Base-by-base conservation (phyloP, 1,140 invertebrate genomes). In the Neodiprion fabricii region DNA sequence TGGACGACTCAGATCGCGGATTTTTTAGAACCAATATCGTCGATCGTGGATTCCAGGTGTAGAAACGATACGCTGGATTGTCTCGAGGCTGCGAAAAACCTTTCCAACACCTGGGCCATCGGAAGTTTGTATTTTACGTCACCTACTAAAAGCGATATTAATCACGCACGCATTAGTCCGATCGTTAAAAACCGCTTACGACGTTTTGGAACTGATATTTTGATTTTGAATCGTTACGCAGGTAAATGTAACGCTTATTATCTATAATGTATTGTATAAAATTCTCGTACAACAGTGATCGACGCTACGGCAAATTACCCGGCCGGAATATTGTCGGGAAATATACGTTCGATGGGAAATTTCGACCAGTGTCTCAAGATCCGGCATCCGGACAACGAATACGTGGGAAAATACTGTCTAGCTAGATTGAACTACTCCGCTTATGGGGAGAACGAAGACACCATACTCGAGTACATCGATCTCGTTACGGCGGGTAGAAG, bases 271-370 rank as follows among this genome's bases (percentile, higher is more conserved):
- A 9, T 11, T 5, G 17, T 21, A 61, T 61, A 40, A 40, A 3
- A 40, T 40, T 40, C 28, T 40, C 5, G 28, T 40, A 5, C 5
- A 40, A 61, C 70, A 71, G 70, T 71, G 70, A 71, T 49, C n/a
- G 70, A 71, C 48, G 23, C 70, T 11, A 48, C 17, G 10, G 40
- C 4, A n/a, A 71, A 71, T 10, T 71, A 14, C 21, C 70, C 70
- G 21, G 23, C 70, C 9, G 70, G 70, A 14, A 48, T 50, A 48
- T 71, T 71, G 14, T 71, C 70, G 8, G 70, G 70, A 71, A 71
- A 71, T n/a, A 71, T 71, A 12, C 70, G 70, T 40, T 50, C 48
- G 48, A 47, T 71, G 70, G 70, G 70, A 40, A 71, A 49, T 49
- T 71, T 71, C 21, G 70, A 71, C 48, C 70, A 71, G 21, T 71